Evolutionary conservation across 30 jellyfish, hydroid and myxozoan species (phyloP), one percentile per base, ranked within the genome.

Genomic region (Chrysaora quinquecirrha): DNA sequence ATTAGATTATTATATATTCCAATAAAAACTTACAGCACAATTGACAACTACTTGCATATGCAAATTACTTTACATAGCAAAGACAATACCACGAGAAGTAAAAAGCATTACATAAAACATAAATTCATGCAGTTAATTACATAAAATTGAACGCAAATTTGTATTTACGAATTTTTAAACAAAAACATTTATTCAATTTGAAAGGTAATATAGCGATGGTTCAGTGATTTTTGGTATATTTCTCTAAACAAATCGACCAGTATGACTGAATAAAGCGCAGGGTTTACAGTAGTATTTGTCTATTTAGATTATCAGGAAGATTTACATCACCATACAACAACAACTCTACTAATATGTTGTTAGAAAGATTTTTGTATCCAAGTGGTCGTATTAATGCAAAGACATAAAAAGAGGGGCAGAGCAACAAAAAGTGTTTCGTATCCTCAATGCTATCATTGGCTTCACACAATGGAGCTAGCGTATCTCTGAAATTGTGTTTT

Each of bases 211-310:
- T 25, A 58, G 28, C 72, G 21, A 20, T 20, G 31, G 32, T 58
- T 58, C 6, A 4, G 32, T 58, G 72, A 58, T 58, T 19, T 58
- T 20, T 25, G 9, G 72, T 58, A 20, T 25, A 19, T 19, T 58
- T 58, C 68, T 7, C 43, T 46, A 71, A 34, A 22, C 83, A 71
- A 71, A 71, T 71, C 83, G 73, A 73, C 85, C 85, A 73, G 56
- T 50, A 34, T 48, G 20, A 47, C n/a, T 50, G 72, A 56, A 73
- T 31, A 66, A 73, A 50, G 16, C 56, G 72, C 30, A 73, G 50
- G 31, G 85, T 73, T 24, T 29, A 48, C 23, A 12, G 28, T 64
- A 73, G 85, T 29, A 73, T 73, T 20, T 48, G 48, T 31, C 25
- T 46, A 31, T 73, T 73, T 34, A 73, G 60, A 47, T 73, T 24